phyloP scores from a whole-genome alignment of 2,113 vertebrate genomes.

The Hyperopisus bebe region DNA sequence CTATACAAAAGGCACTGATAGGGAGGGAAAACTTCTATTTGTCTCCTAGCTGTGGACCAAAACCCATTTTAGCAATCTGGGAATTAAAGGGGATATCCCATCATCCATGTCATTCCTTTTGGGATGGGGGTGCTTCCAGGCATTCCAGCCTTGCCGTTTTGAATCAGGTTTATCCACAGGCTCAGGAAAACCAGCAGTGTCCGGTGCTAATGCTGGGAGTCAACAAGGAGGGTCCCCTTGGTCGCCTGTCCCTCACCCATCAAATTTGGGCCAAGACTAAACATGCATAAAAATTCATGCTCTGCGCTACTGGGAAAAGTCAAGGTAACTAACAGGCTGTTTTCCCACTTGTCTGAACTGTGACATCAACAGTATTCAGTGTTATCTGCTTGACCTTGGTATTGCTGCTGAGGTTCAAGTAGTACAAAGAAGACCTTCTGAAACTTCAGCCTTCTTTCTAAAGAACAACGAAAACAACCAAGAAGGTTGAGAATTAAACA shows the following conservation, averaged over 20 bases:
- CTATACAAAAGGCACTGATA: constrained; percentile 42
- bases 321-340: neutral
- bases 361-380: neutral
- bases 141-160: constrained; percentile 31
- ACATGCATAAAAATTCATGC: neutral
- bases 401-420: neutral
- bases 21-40: constrained; percentile 36
- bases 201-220: neutral
- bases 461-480: neutral
- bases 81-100: constrained; percentile 43
- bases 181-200: neutral
- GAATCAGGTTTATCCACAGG: constrained; percentile 27
- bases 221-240: neutral
- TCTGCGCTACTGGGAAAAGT: neutral
- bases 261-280: neutral
- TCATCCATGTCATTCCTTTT: constrained; percentile 43
- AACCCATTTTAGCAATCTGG: constrained; percentile 37
- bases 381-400: neutral
- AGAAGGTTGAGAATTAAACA: neutral
- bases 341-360: neutral
- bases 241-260: neutral
- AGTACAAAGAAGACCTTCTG: neutral
- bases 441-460: neutral
- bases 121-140: constrained; percentile 30
- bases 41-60: constrained; percentile 43